These are phyloP conservation scores for Tautogolabrus adspersus DNA, from an alignment of 2,113 vertebrate species.

Conservation along the genomic window DNA sequence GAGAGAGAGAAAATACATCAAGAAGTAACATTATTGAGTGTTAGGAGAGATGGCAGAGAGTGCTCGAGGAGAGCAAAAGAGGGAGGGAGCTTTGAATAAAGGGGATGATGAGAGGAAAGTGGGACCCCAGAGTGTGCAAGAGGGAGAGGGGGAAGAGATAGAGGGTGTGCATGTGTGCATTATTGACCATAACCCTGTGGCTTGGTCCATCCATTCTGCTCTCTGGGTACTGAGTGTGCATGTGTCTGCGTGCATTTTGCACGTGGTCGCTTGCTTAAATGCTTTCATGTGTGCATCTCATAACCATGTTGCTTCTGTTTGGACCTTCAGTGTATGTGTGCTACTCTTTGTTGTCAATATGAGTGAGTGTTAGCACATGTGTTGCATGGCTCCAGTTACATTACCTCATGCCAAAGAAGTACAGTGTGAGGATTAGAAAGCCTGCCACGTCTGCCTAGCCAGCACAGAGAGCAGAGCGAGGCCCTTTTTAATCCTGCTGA, in stretches of 20 bases:
- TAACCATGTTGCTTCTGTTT: background rate
- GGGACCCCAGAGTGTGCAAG: constrained; percentile 55
- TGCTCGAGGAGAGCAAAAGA: constrained; percentile 19
- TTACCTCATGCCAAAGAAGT: constrained; percentile 68
- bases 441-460: constrained; percentile 73
- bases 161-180: constrained; percentile 57
- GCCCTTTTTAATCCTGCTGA: constrained; percentile 76
- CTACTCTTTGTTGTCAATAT: constrained; percentile 33
- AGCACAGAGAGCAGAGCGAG: constrained; percentile 66
- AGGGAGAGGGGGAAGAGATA: constrained; percentile 26
- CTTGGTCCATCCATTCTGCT: constrained; percentile 66
- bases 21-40: constrained; percentile 60
- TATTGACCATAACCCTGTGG: constrained; percentile 73
- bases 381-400: constrained; percentile 52
- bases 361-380: constrained; percentile 55
- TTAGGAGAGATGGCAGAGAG: constrained; percentile 50
- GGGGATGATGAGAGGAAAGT: constrained; percentile 61
- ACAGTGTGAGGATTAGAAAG: constrained; percentile 73
- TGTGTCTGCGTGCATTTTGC: constrained; percentile 5
- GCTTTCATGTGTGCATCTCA: constrained; percentile 9
- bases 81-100: constrained; percentile 57
- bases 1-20: constrained; percentile 51
- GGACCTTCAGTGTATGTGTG: constrained; percentile 2
- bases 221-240: constrained; percentile 47
- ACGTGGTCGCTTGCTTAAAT: constrained; percentile 29